A percentile compares a stretch with the other conserved stretches of the same genome.
phyloP scores from a whole-genome alignment of 2,888 invertebrate species.

The Homarus gammarus region DNA sequence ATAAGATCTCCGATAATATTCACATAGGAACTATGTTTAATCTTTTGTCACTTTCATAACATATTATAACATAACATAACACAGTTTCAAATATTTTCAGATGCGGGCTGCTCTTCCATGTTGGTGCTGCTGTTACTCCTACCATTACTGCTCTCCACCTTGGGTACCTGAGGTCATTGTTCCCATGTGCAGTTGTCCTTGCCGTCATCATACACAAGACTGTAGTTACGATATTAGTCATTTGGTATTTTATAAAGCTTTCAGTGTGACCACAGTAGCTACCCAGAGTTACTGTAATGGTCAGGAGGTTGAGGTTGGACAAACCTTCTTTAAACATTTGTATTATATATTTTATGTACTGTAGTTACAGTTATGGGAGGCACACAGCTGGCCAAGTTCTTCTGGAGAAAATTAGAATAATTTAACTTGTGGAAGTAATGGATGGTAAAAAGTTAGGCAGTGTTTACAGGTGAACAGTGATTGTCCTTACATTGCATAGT shows the following conservation, averaged over 20 bases:
- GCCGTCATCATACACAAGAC: background rate
- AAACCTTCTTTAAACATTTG: no score
- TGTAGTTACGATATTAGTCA: background rate
- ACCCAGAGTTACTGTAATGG: no score
- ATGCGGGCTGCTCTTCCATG: background rate
- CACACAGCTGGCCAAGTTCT: no score
- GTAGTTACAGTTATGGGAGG: no score
- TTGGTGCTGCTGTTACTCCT: background rate
- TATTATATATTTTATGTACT: no score
- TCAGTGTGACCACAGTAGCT: background rate
- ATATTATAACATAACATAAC: background rate
- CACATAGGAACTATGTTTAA: background rate
- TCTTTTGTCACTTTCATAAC: background rate
- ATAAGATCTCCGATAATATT: background rate
- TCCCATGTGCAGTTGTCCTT: background rate
- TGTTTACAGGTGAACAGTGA: no score
- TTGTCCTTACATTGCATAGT: no score
- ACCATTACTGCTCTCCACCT: background rate
- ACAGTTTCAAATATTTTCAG: background rate
- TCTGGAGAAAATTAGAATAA: no score
- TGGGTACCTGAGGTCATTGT: slow-evolving; percentile 7
- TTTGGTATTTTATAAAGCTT: background rate
- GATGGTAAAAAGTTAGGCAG: no score
- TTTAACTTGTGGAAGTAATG: no score
- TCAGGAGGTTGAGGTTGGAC: no score